Base-by-base conservation (phyloP, 2,888 invertebrate genomes). In the Balanococcus diminutus region DNA sequence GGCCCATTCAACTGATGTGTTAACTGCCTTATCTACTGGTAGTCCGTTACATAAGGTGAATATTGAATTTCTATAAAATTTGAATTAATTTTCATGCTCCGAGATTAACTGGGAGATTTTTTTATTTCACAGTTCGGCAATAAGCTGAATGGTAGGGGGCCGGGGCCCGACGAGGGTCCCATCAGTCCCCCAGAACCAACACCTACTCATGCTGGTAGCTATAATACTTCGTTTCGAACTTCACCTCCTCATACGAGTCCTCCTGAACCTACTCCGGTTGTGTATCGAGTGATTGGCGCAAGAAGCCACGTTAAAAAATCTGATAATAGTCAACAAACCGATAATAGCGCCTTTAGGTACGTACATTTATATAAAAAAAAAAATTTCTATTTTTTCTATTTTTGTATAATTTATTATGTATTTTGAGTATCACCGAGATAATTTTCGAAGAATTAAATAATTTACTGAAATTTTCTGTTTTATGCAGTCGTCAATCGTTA, bases 311-410 rank as follows among this genome's bases (percentile, higher is more conserved):
- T 89, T 75, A 89, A 89, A 88, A 92, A 92, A 88, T 90, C 91
- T 11, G 92, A 92, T 88, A 91, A 91, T 87, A 90, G 91, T 16
- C 92, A 92, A 88, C 92, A 92, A 88, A 92, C 92, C 1, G 92
- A 87, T 84, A 87, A 72, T 67, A 87, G 86, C 2, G 81, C 86
- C 14, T 86, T 86, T 83, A 87, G 85, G 87, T 67, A 67, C 11
- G 61, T 67, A 67, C 28, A 46, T 8, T 36, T 46, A 46, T 14
- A 46, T 14, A n/a, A n/a, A n/a, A n/a, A n/a, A n/a, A n/a, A n/a
- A n/a, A n/a, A n/a, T n/a, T n/a, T n/a, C n/a, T n/a, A 14, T 46
- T 4, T 19, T n/a, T 3, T 51, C n/a, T 19, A 51, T 19, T 6
- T 5, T 19, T 19, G n/a, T n/a, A 51, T 0, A 14, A 1, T 42